Evolutionary conservation across 2,797 vertebrate species (phyloP).

Genomic region (Triplophysa yarkandensis): DNA sequence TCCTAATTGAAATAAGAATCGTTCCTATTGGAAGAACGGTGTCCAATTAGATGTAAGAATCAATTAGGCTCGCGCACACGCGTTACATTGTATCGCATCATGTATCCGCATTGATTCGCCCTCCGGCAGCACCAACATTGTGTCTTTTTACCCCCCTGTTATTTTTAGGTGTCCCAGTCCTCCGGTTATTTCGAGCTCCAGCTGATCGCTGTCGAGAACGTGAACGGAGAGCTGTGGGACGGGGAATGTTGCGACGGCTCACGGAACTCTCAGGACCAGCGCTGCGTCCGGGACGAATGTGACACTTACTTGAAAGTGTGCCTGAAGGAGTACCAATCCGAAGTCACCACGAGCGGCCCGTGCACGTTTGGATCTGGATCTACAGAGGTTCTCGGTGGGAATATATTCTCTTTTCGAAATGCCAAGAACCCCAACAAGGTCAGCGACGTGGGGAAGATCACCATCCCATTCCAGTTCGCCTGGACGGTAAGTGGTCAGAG

Average conservation of each 20-base stretch:
- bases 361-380: slow-evolving; percentile 89
- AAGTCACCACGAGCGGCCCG: slow-evolving; percentile 78
- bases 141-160: slow-evolving; percentile 43
- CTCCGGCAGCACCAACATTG: no score
- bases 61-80: no score
- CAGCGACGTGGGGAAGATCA: slow-evolving; percentile 81
- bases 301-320: slow-evolving; percentile 95
- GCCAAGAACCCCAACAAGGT: slow-evolving; percentile 73
- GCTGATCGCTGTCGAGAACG: slow-evolving; percentile 92
- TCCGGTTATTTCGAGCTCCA: slow-evolving; percentile 98
- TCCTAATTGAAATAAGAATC: no score
- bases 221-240: slow-evolving; percentile 90
- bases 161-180: slow-evolving; percentile 89
- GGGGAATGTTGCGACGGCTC: slow-evolving; percentile 93
- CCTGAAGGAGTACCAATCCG: slow-evolving; percentile 93
- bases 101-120: no score
- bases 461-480: slow-evolving; percentile 92
- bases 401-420: slow-evolving; percentile 88
- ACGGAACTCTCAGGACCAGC: slow-evolving; percentile 79
- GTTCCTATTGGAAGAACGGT: no score
- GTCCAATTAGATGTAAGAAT: no score
- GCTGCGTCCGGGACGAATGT: slow-evolving; percentile 91
- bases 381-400: slow-evolving; percentile 93
- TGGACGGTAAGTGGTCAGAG: slow-evolving; percentile 88
- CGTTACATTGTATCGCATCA: no score